These are phyloP conservation scores for Drosophila tropicalis DNA, from an alignment of 1,140 invertebrate species.

Conservation along the genomic window DNA sequence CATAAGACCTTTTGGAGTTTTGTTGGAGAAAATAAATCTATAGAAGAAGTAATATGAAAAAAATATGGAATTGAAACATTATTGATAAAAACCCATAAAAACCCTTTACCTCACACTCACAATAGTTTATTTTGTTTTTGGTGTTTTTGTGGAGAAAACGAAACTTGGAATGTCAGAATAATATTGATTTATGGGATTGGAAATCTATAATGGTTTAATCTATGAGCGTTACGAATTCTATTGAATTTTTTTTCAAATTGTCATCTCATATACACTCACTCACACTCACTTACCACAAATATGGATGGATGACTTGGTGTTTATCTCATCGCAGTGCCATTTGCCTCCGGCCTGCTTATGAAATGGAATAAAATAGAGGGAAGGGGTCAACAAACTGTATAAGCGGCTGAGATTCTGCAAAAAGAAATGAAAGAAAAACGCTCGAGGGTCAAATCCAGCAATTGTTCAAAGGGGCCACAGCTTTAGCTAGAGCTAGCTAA, in stretches of 20 bases:
- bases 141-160: background rate
- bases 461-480: constrained; percentile 21
- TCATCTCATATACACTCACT: constrained; percentile 1
- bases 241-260: too few relatives aligned
- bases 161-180: background rate
- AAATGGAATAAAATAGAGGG: background rate
- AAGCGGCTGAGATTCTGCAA: constrained; percentile 9
- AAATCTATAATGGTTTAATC: too few relatives aligned
- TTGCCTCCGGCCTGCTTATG: constrained; percentile 3
- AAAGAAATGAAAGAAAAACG: constrained; percentile 27
- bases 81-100: too few relatives aligned
- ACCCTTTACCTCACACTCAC: too few relatives aligned
- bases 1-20: too few relatives aligned
- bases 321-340: background rate
- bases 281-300: background rate
- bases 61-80: too few relatives aligned
- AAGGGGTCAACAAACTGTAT: constrained; percentile 71
- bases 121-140: too few relatives aligned
- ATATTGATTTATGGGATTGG: background rate
- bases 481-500: constrained; percentile 17
- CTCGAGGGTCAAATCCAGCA: constrained; percentile 59
- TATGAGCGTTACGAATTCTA: too few relatives aligned
- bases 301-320: constrained; percentile 8
- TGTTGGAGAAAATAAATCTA: too few relatives aligned
- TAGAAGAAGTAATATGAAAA: too few relatives aligned